These are phyloP conservation scores for Drusus annulatus DNA, from an alignment of 1,140 invertebrate species.

Conservation along the genomic window DNA sequence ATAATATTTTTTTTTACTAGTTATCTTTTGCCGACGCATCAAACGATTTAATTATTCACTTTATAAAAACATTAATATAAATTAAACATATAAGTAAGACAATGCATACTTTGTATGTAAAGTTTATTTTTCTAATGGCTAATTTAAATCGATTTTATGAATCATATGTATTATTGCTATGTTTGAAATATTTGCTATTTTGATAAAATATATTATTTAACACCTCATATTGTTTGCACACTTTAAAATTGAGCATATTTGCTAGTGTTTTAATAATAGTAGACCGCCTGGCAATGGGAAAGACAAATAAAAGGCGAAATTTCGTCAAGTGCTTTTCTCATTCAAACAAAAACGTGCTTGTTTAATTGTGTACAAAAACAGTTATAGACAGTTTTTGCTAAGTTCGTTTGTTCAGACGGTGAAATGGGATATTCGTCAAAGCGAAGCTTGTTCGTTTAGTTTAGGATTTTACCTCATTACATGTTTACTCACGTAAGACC, in stretches of 20 bases:
- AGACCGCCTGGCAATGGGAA: slow-evolving; percentile 4
- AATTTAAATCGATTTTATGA: too few species aligned
- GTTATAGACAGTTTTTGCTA: slow-evolving; percentile 1
- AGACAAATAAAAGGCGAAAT: slow-evolving; percentile 3
- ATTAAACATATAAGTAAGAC: too few species aligned
- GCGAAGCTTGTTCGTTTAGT: not conserved
- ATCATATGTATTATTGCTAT: too few species aligned
- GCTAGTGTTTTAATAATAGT: slow-evolving; percentile 1
- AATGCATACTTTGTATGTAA: too few species aligned
- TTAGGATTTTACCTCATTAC: not conserved
- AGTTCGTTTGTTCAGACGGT: not conserved
- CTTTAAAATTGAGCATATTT: slow-evolving; percentile 22
- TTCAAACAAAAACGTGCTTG: not conserved
- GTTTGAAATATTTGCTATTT: not conserved
- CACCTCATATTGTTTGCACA: not conserved
- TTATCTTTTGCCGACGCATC: too few species aligned
- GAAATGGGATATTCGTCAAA: not conserved
- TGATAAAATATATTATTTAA: not conserved
- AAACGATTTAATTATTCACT: too few species aligned
- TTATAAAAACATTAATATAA: too few species aligned
- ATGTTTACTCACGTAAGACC: not conserved
- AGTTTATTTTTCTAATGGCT: too few species aligned
- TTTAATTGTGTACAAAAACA: slow-evolving; percentile 9
- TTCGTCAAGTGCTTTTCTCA: slow-evolving; percentile 7
- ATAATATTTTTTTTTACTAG: too few species aligned